Percentiles rank a stretch among this genome's conserved stretches.
These are phyloP conservation scores for Oryzias javanicus DNA, from an alignment of 2,113 vertebrate species.

Conservation along the genomic window DNA sequence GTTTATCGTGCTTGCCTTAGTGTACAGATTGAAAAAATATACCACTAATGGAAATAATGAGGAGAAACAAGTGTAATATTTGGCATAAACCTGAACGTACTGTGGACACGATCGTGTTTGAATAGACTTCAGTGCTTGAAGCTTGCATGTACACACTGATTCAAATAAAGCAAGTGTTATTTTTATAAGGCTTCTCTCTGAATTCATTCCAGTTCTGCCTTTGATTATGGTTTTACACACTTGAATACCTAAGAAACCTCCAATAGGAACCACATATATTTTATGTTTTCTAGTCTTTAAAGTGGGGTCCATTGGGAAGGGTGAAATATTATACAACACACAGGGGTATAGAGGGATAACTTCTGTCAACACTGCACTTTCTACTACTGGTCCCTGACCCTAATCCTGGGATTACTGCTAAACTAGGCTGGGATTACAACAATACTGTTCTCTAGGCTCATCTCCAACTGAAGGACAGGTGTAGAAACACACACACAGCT, in stretches of 20 bases:
- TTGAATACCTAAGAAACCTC: no score
- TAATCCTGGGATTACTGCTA: slow-evolving; percentile 80
- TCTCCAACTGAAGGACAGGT: slow-evolving; percentile 61
- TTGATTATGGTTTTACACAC: no score
- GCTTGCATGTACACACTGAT: slow-evolving; percentile 36
- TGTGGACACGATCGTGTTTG: background rate
- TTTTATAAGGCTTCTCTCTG: slow-evolving; percentile 51
- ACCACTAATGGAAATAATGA: slow-evolving; percentile 8
- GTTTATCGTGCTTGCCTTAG: background rate
- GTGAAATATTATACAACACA: slow-evolving; percentile 50
- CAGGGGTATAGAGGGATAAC: slow-evolving; percentile 34
- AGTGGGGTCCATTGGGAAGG: slow-evolving; percentile 19
- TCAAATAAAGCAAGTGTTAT: slow-evolving; percentile 72
- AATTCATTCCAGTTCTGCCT: background rate
- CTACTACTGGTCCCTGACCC: slow-evolving; percentile 73
- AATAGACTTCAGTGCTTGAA: slow-evolving; percentile 43
- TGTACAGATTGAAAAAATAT: slow-evolving; percentile 9
- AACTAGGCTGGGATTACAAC: slow-evolving; percentile 71
- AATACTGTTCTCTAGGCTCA: slow-evolving; percentile 49
- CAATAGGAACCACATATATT: no score
- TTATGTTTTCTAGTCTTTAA: background rate
- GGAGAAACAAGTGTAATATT: background rate
- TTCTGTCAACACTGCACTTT: slow-evolving; percentile 75
- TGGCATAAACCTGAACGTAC: background rate
- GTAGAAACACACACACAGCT: background rate